phyloP scores from a whole-genome alignment of 2,113 vertebrate genomes.

The Cryptotis parvus region DNA sequence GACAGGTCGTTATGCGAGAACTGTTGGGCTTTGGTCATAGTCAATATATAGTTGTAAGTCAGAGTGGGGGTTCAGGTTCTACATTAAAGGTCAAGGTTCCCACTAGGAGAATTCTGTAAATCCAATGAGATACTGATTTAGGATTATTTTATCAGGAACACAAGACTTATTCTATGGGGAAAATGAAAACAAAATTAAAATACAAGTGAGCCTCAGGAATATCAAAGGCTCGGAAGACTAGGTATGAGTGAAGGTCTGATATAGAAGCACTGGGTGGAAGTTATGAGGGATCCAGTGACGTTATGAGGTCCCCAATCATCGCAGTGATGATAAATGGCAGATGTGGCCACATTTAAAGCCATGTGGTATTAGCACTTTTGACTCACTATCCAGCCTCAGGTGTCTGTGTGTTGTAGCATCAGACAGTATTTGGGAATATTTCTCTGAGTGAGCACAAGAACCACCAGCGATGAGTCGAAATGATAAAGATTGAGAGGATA shows the following conservation, averaged over 20 bases:
- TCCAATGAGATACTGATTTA: background rate
- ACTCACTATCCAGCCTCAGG: background rate
- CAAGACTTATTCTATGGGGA: background rate
- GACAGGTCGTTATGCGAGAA: background rate
- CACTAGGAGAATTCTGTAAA: background rate
- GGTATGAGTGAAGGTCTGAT: background rate
- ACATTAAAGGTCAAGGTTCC: background rate
- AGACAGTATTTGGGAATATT: background rate
- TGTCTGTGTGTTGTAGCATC: background rate
- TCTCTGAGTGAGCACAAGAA: background rate
- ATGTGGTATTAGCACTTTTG: background rate
- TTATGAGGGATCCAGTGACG: background rate
- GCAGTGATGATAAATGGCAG: background rate
- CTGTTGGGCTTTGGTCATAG: background rate
- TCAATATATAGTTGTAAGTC: background rate
- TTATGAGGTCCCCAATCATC: background rate
- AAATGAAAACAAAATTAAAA: background rate
- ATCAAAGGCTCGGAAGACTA: background rate
- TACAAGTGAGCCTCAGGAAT: background rate
- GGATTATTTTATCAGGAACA: background rate
- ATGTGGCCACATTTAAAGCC: background rate
- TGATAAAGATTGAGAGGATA: background rate
- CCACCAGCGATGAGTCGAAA: background rate
- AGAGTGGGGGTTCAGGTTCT: background rate
- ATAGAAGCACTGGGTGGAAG: background rate